Percentiles rank a stretch among this genome's conserved stretches.
Evolutionary conservation across 2,797 vertebrate genomes (phyloP).

Genomic region (Acridotheres tristis): DNA sequence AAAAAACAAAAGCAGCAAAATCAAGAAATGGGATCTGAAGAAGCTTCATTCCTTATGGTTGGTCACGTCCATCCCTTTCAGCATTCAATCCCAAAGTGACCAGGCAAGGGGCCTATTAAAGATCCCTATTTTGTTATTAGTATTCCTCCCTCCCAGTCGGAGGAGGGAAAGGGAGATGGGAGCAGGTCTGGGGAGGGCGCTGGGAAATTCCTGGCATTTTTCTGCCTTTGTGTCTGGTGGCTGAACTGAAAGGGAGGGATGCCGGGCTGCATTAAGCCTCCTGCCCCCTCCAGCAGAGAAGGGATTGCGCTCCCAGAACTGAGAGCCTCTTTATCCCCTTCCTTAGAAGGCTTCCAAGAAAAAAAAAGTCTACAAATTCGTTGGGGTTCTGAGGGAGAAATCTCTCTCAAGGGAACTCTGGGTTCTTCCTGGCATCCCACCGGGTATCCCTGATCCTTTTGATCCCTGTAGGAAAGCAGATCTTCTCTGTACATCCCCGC

Average conservation of each 20-base stretch:
- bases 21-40: not conserved
- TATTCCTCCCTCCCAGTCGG: conserved; percentile 5
- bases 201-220: conserved; percentile 80
- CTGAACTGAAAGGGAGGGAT: conserved; percentile 66
- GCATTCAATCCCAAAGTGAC: not conserved
- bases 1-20: not conserved
- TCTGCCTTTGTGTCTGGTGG: conserved; percentile 76
- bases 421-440: not conserved
- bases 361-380: not conserved
- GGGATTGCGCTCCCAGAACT: not conserved
- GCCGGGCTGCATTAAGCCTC: conserved; percentile 49
- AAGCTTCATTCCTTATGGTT: conserved; percentile 25
- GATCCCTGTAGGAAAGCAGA: not conserved
- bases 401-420: not conserved
- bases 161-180: conserved; percentile 51
- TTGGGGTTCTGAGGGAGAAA: not conserved
- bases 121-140: not conserved
- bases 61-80: conserved; percentile 7
- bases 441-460: not conserved
- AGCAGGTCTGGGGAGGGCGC: conserved; percentile 40
- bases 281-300: conserved; percentile 66
- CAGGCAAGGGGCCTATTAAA: not conserved
- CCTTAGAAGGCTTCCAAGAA: not conserved
- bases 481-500: not conserved
- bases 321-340: conserved; percentile 20